A percentile compares a stretch with the other conserved stretches of the same genome.
Evolutionary conservation across 2,797 vertebrate species (phyloP).

Genomic region (Acestrorhynchus altus): DNA sequence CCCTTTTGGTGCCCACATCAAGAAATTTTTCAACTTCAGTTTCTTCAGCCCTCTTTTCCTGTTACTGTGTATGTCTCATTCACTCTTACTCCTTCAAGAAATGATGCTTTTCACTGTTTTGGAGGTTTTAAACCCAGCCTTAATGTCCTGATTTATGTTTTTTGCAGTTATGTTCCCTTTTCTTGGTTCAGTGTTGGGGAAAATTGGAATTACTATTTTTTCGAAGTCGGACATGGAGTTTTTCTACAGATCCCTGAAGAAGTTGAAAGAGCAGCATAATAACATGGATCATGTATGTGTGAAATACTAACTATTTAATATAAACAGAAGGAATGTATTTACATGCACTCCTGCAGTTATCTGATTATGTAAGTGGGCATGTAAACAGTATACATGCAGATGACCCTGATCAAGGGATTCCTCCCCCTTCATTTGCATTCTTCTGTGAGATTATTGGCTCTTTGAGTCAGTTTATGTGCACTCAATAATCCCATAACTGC

Average conservation of each 20-base stretch:
- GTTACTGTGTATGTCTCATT: constrained; percentile 61
- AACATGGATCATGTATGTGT: constrained; percentile 41
- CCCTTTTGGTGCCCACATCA: constrained; percentile 73
- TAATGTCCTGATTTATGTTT: background rate
- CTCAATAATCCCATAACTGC: too few relatives aligned
- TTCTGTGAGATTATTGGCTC: too few relatives aligned
- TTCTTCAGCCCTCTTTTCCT: constrained; percentile 58
- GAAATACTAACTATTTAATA: background rate
- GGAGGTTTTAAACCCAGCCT: background rate
- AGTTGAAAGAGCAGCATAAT: constrained; percentile 74
- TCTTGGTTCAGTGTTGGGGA: constrained; percentile 49
- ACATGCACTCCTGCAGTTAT: too few relatives aligned
- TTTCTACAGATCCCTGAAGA: constrained; percentile 71
- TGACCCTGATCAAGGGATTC: too few relatives aligned
- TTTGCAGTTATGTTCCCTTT: constrained; percentile 76
- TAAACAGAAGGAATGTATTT: too few relatives aligned
- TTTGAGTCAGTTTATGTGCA: too few relatives aligned
- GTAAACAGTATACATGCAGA: too few relatives aligned
- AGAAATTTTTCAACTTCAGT: constrained; percentile 75
- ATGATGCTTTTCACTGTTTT: too few relatives aligned
- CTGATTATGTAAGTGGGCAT: too few relatives aligned
- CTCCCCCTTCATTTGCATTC: too few relatives aligned
- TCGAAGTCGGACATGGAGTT: constrained; percentile 62
- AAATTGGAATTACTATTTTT: constrained; percentile 67
- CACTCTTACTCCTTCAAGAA: background rate